These are phyloP conservation scores for Austrofundulus limnaeus DNA, from an alignment of 2,113 vertebrate species.

Conservation along the genomic window DNA sequence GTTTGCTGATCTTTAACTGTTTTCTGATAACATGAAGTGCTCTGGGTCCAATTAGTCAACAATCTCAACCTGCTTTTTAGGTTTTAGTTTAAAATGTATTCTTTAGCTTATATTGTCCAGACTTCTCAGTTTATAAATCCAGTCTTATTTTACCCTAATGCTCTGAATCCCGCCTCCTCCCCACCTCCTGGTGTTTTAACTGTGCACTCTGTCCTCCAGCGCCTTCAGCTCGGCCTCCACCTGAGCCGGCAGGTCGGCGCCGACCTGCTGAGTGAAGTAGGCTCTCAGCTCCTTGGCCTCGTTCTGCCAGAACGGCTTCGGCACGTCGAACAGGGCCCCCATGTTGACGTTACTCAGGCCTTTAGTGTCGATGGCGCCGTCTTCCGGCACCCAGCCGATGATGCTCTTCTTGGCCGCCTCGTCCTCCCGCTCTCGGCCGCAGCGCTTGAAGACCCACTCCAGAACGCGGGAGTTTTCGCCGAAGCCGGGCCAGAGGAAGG, in stretches of 20 bases:
- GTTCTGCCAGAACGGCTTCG: slow-evolving; percentile 90
- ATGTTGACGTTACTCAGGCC: slow-evolving; percentile 79
- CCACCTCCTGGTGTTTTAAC: slow-evolving; percentile 53
- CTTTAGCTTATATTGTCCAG: not conserved
- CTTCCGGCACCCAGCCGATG: slow-evolving; percentile 85
- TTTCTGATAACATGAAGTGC: not conserved
- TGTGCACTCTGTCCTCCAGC: slow-evolving; percentile 81
- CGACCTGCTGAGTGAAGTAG: slow-evolving; percentile 89
- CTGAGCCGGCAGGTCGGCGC: slow-evolving; percentile 84
- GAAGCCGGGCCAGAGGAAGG: slow-evolving; percentile 94
- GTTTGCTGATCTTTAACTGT: too few species aligned
- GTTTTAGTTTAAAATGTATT: not conserved
- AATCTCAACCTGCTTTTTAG: not conserved
- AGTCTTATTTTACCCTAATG: slow-evolving; percentile 15
- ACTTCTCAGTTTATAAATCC: slow-evolving; percentile 24
- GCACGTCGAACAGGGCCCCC: slow-evolving; percentile 84
- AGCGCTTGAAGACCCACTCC: slow-evolving; percentile 93
- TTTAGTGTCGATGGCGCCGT: slow-evolving; percentile 80
- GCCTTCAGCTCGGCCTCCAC: slow-evolving; percentile 83
- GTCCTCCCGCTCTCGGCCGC: slow-evolving; percentile 81
- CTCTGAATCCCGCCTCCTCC: slow-evolving; percentile 15
- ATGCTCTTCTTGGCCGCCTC: slow-evolving; percentile 82
- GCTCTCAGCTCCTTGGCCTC: slow-evolving; percentile 84
- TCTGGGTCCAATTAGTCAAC: not conserved
- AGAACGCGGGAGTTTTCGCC: slow-evolving; percentile 94